Base-by-base conservation (phyloP, 2,888 invertebrate species). In the Exocentrus adspersus region DNA sequence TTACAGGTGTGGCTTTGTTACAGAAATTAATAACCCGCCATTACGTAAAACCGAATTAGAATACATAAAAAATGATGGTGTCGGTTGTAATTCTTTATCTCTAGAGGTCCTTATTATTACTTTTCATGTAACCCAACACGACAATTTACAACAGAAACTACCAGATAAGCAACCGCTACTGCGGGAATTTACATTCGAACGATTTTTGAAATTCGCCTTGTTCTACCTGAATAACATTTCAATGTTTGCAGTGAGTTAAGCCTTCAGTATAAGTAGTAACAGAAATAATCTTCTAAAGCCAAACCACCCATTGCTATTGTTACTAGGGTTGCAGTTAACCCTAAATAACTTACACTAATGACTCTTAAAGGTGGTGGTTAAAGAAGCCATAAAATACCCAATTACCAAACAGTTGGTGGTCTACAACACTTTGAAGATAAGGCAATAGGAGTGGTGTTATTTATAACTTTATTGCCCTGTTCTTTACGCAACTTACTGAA, bases 331-430 rank as follows among this genome's bases (percentile, higher is more conserved):
- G 5, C 12, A 37, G 4, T 24, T 24, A 5, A 7, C 4, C 24
- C 24, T 24, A 24, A 5, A 24, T 24, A 24, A 24, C 7, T 24
- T 24, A 24, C 7, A 24, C 60, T 21, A 24, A 56, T 64, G 60
- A 59, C 62, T 54, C 14, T 56, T 54, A 30, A 41, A 24, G 43
- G 59, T 50, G 32, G 46, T 51, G n/a, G n/a, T n/a, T n/a, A n/a
- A n/a, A n/a, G n/a, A n/a, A n/a, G 52, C 50, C 32, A 53, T 54
- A 43, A 28, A 52, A 20, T 54, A 37, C 62, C 57, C 60, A 65
- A 60, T 62, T 65, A 63, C 43, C 48, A 53, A 57, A 19, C 60
- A 32, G 30, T 63, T 56, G 66, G 66, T 63, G 66, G 66, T 60
- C 61, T 43, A 12, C 30, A 60, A 41, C 42, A 41, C 43, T 17